Conservation (phyloP, 2,888 invertebrate genomes). For the Odontothrips loti region DNA sequence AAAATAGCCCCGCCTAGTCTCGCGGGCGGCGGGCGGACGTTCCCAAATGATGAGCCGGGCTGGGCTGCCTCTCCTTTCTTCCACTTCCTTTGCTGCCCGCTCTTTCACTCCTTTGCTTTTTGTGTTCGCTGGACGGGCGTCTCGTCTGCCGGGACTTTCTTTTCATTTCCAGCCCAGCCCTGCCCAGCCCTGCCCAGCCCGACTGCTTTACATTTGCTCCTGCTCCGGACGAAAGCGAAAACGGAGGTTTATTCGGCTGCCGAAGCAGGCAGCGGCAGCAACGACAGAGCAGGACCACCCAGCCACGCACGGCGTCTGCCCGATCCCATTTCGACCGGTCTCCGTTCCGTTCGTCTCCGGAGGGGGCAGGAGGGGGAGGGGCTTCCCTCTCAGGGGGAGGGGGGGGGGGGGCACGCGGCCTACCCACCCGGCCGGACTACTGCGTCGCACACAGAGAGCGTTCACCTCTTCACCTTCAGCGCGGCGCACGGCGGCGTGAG, state of each 20-base stretch:
- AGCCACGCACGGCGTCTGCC: neutral
- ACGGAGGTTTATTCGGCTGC: neutral
- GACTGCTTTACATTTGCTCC: too few relatives aligned
- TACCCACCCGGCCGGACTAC: neutral
- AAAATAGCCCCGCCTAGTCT: too few relatives aligned
- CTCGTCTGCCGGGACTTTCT: too few relatives aligned
- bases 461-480: slow-evolving; percentile 12
- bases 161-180: too few relatives aligned
- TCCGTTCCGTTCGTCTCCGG: neutral
- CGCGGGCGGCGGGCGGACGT: too few relatives aligned
- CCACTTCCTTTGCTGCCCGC: neutral
- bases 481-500: neutral
- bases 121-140: neutral
- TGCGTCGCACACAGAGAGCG: neutral
- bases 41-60: too few relatives aligned
- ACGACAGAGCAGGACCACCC: too few relatives aligned
- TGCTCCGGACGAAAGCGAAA: neutral
- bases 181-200: too few relatives aligned
- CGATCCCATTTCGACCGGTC: neutral
- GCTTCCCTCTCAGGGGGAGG: neutral
- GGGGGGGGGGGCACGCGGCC: neutral
- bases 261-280: neutral
- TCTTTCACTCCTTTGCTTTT: neutral
- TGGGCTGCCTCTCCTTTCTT: neutral
- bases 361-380: neutral